Percentiles rank a stretch among this genome's conserved stretches.
Conservation (phyloP, 2,888 invertebrate species). For the Microctonus hyperodae region DNA sequence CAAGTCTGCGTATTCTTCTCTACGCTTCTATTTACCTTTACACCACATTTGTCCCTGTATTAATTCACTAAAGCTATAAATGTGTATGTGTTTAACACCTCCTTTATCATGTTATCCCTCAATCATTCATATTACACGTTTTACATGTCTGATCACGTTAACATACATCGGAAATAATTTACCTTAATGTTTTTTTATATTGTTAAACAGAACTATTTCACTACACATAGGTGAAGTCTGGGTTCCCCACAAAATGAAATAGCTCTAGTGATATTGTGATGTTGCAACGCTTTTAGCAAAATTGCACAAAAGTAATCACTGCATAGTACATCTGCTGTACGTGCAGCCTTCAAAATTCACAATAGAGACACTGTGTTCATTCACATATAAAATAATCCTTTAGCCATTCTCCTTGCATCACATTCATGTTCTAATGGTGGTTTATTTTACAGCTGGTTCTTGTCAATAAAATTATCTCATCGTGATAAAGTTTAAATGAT, state of each 20-base stretch:
- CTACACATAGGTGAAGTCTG: not conserved
- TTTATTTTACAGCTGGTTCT: not conserved
- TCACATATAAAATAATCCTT: constrained; percentile 3
- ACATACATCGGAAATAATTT: not conserved
- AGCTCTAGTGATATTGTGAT: not conserved
- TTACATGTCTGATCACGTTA: not conserved
- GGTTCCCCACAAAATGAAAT: not conserved
- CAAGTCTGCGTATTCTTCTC: constrained; percentile 17
- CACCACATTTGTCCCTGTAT: constrained; percentile 26
- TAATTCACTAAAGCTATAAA: constrained; percentile 39
- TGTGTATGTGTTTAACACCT: not conserved
- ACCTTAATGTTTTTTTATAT: not conserved
- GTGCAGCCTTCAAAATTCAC: not conserved
- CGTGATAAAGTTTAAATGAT: not conserved
- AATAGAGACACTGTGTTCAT: not conserved
- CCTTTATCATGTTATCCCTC: not conserved
- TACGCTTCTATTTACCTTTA: constrained; percentile 34
- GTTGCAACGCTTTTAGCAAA: not conserved
- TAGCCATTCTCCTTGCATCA: constrained; percentile 5
- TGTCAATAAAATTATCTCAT: not conserved
- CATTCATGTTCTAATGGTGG: constrained; percentile 1
- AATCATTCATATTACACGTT: not conserved
- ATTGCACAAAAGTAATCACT: not conserved
- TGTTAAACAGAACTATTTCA: not conserved
- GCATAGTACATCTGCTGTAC: not conserved